Percentiles rank a stretch among this genome's conserved stretches.
phyloP scores from a whole-genome alignment of 2,797 vertebrate genomes.

The Enteromius anoplus region DNA sequence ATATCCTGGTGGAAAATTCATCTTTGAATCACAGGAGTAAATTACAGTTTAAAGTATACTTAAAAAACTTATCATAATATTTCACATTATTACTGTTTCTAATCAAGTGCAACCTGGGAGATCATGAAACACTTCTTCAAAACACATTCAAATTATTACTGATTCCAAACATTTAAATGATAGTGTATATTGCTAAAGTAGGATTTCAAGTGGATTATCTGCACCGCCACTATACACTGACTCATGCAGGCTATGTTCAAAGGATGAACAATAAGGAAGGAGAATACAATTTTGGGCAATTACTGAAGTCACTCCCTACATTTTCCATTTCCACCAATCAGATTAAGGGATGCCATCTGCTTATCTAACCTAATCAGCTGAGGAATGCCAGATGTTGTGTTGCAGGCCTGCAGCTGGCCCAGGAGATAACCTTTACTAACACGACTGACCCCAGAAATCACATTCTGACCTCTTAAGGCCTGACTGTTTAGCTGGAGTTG shows the following conservation, averaged over 20 bases:
- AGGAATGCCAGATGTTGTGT: conserved; percentile 60
- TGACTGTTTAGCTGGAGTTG: conserved; percentile 8
- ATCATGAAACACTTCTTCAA: not conserved
- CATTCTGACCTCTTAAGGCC: conserved; percentile 36
- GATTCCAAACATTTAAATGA: not conserved
- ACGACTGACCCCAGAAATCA: conserved; percentile 49
- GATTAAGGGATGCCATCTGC: conserved; percentile 42
- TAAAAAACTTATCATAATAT: not conserved
- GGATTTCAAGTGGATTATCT: not conserved
- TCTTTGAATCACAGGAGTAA: not conserved
- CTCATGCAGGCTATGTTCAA: not conserved
- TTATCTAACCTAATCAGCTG: conserved; percentile 57
- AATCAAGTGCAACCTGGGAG: not conserved
- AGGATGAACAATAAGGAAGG: conserved; percentile 14
- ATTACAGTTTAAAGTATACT: not conserved
- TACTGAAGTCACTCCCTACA: conserved; percentile 14
- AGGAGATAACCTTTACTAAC: conserved; percentile 58
- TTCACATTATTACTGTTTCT: not conserved
- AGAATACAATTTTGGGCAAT: conserved; percentile 18
- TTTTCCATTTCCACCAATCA: conserved; percentile 12
- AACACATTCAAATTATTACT: not conserved
- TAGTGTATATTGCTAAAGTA: not conserved
- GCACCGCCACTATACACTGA: not conserved
- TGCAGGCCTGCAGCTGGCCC: conserved; percentile 55
- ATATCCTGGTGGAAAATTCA: not conserved